A percentile compares a stretch with the other conserved stretches of the same genome.
phyloP scores from a whole-genome alignment of 2,797 vertebrate species.

The Galago senegalensis region DNA sequence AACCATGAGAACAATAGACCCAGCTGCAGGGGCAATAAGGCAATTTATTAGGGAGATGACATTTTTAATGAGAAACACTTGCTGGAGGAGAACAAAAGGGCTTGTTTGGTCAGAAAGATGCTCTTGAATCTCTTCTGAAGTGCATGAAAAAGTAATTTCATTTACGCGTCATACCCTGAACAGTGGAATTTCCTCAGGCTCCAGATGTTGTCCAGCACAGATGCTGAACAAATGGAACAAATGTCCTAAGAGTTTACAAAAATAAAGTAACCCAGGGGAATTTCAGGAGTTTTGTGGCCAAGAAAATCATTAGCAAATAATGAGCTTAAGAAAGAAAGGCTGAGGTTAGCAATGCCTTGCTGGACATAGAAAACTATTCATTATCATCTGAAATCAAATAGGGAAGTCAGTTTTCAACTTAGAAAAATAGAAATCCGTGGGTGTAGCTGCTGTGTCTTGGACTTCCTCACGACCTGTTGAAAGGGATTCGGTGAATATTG shows the following conservation, averaged over 20 bases:
- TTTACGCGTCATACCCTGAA: conserved; percentile 91
- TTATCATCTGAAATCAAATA: conserved; percentile 67
- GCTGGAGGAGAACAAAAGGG: conserved; percentile 91
- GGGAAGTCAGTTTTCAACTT: conserved; percentile 55
- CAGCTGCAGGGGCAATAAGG: conserved; percentile 92
- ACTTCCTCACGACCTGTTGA: conserved; percentile 65
- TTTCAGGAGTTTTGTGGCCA: conserved; percentile 75
- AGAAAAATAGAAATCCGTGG: conserved; percentile 79
- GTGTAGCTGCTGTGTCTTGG: conserved; percentile 59
- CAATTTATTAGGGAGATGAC: conserved; percentile 95
- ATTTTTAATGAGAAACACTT: conserved; percentile 96
- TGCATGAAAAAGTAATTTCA: conserved; percentile 91
- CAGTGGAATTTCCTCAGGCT: conserved; percentile 93
- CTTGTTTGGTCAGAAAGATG: conserved; percentile 90
- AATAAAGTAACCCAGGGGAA: conserved; percentile 76
- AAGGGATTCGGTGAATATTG: conserved; percentile 78
- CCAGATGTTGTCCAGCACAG: conserved; percentile 95
- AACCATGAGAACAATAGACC: conserved; percentile 88
- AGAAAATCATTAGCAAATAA: conserved; percentile 75
- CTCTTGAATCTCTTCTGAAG: conserved; percentile 90
- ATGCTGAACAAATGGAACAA: conserved; percentile 93
- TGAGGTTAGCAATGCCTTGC: conserved; percentile 38
- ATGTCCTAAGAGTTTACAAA: conserved; percentile 87
- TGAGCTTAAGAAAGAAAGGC: conserved; percentile 70
- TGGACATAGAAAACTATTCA: conserved; percentile 63